Base-by-base conservation (phyloP, 2,888 invertebrate species). In the Salpingus planirostris region DNA sequence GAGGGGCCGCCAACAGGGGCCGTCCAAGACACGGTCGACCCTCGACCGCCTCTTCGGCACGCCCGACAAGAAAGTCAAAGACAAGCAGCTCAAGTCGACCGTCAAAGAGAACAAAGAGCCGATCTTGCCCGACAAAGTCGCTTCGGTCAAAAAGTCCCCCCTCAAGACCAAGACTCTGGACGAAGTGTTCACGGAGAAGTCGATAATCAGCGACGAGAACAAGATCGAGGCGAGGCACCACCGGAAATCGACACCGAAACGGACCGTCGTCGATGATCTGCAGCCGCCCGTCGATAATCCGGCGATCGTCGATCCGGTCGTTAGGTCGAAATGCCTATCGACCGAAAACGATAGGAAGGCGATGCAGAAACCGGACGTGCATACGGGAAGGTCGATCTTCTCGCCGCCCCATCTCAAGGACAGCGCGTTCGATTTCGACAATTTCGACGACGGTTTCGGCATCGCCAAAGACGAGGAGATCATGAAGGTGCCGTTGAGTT, bases 371-470 rank as follows among this genome's bases (percentile, higher is more conserved):
- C 23, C 23, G 5, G 8, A 5, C 23, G 10, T 11, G 18, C n/a
- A n/a, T n/a, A n/a, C n/a, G n/a, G n/a, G n/a, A n/a, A n/a, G n/a
- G 30, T 77, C 80, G 0, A 77, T 82, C 57, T 82, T 81, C 59
- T 82, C 82, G 1, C 82, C 83, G 3, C 73, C 75, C 21, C 75
- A 74, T 10, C 57, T 59, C 15, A 68, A 70, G 49, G 71, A 73
- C 35, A 69, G 71, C 12, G 78, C 79, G 47, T 55, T 78, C 11
- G 78, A 79, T 38, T 69, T 69, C 22, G 68, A 70, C 43, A 56
- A 59, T 21, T 49, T 61, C 21, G 73, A 72, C 38, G 74, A 80
- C 41, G 76, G 74, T 23, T 80, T 81, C 49, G 76, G 75, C 13
- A 69, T 74, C 44, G 62, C 70, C 1, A 68, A 73, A 38, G 73